Base-by-base conservation (phyloP, 2,797 vertebrate genomes). In the Arctocebus calabarensis region DNA sequence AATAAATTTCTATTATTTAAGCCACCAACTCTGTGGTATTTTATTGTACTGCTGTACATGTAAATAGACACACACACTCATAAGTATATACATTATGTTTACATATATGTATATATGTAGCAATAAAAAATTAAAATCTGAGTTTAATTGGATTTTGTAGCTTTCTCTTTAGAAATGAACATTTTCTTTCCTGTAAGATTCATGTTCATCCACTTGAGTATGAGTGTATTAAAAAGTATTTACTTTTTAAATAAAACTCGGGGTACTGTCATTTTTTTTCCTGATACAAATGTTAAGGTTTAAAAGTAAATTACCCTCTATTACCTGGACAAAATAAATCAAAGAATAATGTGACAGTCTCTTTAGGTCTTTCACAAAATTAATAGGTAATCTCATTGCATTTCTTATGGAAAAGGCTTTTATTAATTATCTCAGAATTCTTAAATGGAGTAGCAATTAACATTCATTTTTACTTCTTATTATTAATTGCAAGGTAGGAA, bases 341-440 rank as follows among this genome's bases (percentile, higher is more conserved):
- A 45, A 78, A 79, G 55, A 79, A 81, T 70, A 92, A 52, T 43
- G 81, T 37, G 23, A 83, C n/a, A 82, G 62, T n/a, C 43, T 96
- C 40, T 87, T 71, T 16, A 7, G 6, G 45, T 88, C 82, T 74
- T 82, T 92, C 55, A 81, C 27, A 90, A 88, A 96, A 93, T 92
- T 92, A 93, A 88, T 70, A 82, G 84, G 61, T 82, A 61, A 68
- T 91, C 66, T 57, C 19, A 62, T 62, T 68, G 13, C 73, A 37
- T 90, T 89, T 95, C 77, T 91, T 90, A 84, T 74, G 88, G 74
- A 85, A 94, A 93, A 89, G 25, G 32, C 17, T 90, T 95, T 66
- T 37, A 94, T 87, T 88, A 86, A 57, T 84, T 93, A 94, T 84
- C 43, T 94, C 45, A 87, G 79, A 84, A 91, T 68, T 81, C 75